Evolutionary conservation across 2,797 vertebrate species (phyloP), one percentile per base, ranked within the genome.

Genomic region (Distichodus sexfasciatus): DNA sequence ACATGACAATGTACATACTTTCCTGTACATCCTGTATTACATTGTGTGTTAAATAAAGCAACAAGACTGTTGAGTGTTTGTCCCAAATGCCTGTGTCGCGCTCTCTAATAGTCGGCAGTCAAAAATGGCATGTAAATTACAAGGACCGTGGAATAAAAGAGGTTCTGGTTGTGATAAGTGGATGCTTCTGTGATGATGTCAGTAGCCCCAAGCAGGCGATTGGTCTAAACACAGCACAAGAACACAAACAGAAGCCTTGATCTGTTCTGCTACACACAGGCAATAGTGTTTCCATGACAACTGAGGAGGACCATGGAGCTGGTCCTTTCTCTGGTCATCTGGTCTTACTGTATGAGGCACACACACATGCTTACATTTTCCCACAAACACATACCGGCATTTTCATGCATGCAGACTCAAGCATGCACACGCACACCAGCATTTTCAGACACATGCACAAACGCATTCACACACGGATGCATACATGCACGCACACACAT

Each of bases 231-330:
- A 40, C 55, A 54, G 35, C 38, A 17, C 35, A 69, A 70, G 47
- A 76, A 71, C 54, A 76, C 71, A 79, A 71, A 74, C 77, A 76
- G 60, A 69, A 74, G 47, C 68, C 59, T 66, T 71, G 65, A 47
- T 67, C 66, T 55, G 71, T 71, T 69, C 77, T 71, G 33, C 68
- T 67, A 68, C 36, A 66, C 33, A 55, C 64, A 79, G 77, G 71
- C 67, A 48, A 64, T 59, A 76, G 71, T 68, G 77, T 79, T 79
- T 66, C 77, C 77, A 79, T 79, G 77, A 79, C 77, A 79, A 79
- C 77, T 74, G 60, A 71, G 43, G 54, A 76, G 71, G 55, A 72
- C 59, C 65, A 66, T 24, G 68, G 66, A 79, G 68, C 71, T 61
- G 41, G 48, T 68, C 68, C 31, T 76, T 79, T 79, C 67, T 64